Evolutionary conservation across 2,888 invertebrate species (phyloP), one percentile per base, ranked within the genome.

Genomic region (Meganola albula): DNA sequence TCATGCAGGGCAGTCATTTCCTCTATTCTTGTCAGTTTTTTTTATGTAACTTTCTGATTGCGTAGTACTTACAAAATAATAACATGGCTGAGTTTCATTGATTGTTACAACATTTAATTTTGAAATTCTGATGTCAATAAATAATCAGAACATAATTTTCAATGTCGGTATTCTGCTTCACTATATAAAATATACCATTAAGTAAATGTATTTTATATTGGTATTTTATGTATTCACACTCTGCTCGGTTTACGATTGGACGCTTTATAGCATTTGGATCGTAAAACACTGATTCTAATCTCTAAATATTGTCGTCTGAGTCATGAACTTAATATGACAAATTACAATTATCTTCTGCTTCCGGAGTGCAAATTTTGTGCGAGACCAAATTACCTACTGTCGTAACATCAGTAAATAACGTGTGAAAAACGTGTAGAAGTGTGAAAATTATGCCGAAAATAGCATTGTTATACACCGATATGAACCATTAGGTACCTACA

Each of bases 231-330:
- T 60, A 64, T 69, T 61, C 66, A 31, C 28, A 53, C 64, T 56
- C 59, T 58, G 61, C 46, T 53, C 37, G 41, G 46, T 71, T 70
- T 68, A 71, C 57, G 61, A 63, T 31, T 41, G 33, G 41, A 48
- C 44, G 54, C 53, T 58, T 70, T 66, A 71, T 67, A 46, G 59
- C 63, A 51, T 58, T 56, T 45, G 46, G 55, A 40, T 58, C 62
- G 63, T 70, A 69, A 71, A 67, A 56, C 43, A 40, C 51, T 52
- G 70, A 71, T 71, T 67, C 61, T 54, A 40, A 70, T 71, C 67
- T 61, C 44, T 51, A 51, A 57, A 54, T 44, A 46, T 40, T 57
- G 55, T 56, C 40, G 51, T 41, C 45, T 53, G 52, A 51, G 18
- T 56, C 56, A 56, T 44, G 40, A 44, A 43, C 42, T 41, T 50